phyloP scores from a whole-genome alignment of 2,888 invertebrate genomes.

The Germaria angustata region DNA sequence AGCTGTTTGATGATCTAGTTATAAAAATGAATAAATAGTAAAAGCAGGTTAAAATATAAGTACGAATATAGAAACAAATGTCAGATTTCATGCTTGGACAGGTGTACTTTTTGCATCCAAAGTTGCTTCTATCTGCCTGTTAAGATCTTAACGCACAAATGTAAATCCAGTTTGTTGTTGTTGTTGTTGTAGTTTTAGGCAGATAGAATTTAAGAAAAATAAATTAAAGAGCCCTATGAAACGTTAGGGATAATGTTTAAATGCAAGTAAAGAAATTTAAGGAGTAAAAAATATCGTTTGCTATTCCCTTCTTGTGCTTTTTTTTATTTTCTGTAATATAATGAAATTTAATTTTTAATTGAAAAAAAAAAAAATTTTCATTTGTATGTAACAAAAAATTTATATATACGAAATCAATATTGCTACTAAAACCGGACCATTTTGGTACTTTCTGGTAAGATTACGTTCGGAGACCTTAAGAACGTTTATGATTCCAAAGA shows the following conservation, averaged over 20 bases:
- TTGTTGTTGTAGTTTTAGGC: conserved; percentile 14
- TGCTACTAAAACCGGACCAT: no score
- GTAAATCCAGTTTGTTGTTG: conserved; percentile 36
- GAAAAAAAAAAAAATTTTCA: no score
- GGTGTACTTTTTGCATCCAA: conserved; percentile 54
- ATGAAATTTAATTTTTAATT: no score
- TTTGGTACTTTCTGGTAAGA: no score
- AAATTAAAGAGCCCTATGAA: background rate
- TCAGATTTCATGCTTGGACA: conserved; percentile 63
- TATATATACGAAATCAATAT: no score
- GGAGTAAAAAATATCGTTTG: background rate
- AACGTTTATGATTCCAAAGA: no score
- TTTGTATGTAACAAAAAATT: no score
- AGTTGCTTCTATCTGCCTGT: conserved; percentile 20
- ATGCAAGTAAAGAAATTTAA: background rate
- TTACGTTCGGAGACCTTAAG: no score
- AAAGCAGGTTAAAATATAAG: conserved; percentile 25
- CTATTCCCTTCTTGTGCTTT: no score
- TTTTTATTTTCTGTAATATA: background rate
- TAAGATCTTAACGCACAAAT: conserved; percentile 29
- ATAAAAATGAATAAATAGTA: conserved; percentile 42
- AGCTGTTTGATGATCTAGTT: conserved; percentile 57
- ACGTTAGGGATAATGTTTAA: background rate
- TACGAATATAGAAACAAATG: conserved; percentile 36
- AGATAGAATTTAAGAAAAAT: background rate